Conservation (phyloP, 2,888 invertebrate genomes). For the Zonitis immaculata region DNA sequence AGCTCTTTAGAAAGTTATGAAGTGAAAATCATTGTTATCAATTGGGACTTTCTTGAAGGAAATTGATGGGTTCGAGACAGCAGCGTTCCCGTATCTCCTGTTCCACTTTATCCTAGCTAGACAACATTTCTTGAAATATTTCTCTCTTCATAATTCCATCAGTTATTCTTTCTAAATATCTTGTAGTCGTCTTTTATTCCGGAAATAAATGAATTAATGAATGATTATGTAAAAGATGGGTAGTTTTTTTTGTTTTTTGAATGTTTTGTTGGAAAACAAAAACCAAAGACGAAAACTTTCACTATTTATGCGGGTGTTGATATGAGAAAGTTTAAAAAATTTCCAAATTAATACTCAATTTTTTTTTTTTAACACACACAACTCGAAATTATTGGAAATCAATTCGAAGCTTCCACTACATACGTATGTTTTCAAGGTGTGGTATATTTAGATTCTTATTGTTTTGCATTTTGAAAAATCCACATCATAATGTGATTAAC, state of each 20-base stretch:
- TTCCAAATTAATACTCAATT: background rate
- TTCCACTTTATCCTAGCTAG: too few relatives aligned
- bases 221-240: background rate
- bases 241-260: background rate
- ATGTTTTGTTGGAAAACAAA: too few relatives aligned
- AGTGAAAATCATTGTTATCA: too few relatives aligned
- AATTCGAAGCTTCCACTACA: background rate
- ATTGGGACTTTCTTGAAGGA: too few relatives aligned
- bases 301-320: constrained; percentile 4
- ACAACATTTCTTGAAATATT: too few relatives aligned
- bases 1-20: too few relatives aligned
- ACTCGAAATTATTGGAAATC: background rate
- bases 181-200: background rate
- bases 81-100: too few relatives aligned
- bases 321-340: background rate
- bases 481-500: constrained; percentile 3
- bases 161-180: background rate
- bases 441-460: background rate
- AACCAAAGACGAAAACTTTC: background rate
- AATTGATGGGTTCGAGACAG: too few relatives aligned
- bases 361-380: background rate
- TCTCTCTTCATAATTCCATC: background rate
- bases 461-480: background rate
- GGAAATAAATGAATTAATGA: background rate
- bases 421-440: background rate